Evolutionary conservation across 1,140 invertebrate genomes (phyloP).

Genomic region (Melitaea cinxia): DNA sequence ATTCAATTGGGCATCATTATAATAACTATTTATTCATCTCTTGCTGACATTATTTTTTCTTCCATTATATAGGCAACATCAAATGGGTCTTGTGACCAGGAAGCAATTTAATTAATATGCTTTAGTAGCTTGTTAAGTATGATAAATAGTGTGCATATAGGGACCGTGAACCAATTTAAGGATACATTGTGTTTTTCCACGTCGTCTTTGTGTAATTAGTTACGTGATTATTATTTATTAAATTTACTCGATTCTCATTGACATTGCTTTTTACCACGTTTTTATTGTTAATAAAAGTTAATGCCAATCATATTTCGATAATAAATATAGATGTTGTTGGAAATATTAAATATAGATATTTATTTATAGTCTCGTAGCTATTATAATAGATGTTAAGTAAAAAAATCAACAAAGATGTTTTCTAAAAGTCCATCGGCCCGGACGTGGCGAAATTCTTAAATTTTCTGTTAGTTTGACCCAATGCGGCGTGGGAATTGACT

Average conservation of each 20-base stretch:
- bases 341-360: background rate
- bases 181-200: constrained; percentile 6
- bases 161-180: constrained; percentile 12
- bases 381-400: background rate
- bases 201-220: background rate
- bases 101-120: background rate
- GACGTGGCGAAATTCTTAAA: constrained; percentile 26
- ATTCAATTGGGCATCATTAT: background rate
- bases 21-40: no score
- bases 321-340: background rate
- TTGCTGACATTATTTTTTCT: no score
- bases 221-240: background rate
- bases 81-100: background rate
- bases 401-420: constrained; percentile 24
- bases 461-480: constrained; percentile 33
- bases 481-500: constrained; percentile 32
- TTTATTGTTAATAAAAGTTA: no score
- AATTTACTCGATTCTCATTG: no score
- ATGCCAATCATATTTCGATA: no score
- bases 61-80: background rate
- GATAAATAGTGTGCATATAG: constrained; percentile 5
- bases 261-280: no score
- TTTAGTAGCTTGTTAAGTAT: constrained; percentile 4
- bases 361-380: background rate
- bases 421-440: constrained; percentile 30